Evolutionary conservation across 1,140 invertebrate species (phyloP).

Genomic region (Penaeus chinensis): DNA sequence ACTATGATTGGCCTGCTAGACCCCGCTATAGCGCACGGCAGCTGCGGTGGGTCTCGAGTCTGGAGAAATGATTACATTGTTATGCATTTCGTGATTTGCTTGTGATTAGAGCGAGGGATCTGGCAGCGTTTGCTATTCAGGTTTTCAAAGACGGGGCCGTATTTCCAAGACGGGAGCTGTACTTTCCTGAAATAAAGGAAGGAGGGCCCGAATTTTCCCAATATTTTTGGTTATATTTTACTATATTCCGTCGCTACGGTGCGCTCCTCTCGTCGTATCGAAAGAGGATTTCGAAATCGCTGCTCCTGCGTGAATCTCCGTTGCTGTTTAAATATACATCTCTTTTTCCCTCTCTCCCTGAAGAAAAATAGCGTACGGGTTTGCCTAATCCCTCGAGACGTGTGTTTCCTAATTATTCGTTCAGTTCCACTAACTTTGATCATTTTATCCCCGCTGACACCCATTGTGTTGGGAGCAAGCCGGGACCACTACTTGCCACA

Average conservation of each 20-base stretch:
- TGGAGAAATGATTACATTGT: neutral
- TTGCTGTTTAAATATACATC: no score
- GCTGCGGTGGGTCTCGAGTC: neutral
- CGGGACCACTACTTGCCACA: neutral
- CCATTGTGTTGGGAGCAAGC: conserved; percentile 33
- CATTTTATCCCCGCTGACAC: conserved; percentile 39
- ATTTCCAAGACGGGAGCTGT: conserved; percentile 30
- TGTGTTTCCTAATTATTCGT: conserved; percentile 14
- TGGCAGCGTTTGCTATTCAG: conserved; percentile 34
- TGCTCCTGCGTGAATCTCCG: no score
- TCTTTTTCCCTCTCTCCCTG: no score
- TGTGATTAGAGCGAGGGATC: neutral
- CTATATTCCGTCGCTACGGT: neutral
- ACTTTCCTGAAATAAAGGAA: conserved; percentile 51
- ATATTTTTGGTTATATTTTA: neutral
- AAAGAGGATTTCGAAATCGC: no score
- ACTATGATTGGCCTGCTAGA: conserved; percentile 48
- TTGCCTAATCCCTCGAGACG: no score
- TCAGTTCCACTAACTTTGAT: conserved; percentile 33
- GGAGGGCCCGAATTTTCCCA: conserved; percentile 13
- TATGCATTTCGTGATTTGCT: neutral
- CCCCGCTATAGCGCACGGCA: conserved; percentile 21
- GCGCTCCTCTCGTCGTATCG: no score
- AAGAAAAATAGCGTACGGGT: no score
- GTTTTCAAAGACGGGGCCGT: conserved; percentile 40